phyloP scores from a whole-genome alignment of 1,140 invertebrate genomes.

The Charaxes varanes region DNA sequence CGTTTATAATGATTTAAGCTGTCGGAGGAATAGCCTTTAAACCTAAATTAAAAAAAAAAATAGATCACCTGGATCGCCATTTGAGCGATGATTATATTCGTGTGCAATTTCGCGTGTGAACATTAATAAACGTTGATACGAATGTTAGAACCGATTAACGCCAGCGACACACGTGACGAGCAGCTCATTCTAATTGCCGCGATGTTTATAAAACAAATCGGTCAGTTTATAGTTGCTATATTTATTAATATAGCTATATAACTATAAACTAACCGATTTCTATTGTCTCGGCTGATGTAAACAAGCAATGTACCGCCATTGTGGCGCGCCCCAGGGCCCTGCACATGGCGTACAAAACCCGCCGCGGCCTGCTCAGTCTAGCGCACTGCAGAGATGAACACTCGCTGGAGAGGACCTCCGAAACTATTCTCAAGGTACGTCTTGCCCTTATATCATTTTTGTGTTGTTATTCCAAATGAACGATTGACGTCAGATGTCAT shows the following conservation, averaged over 20 bases:
- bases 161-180: constrained; percentile 13
- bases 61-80: too few relatives aligned
- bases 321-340: constrained; percentile 49
- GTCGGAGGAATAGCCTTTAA: too few relatives aligned
- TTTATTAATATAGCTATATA: too few relatives aligned
- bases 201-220: constrained; percentile 58
- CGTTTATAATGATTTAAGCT: too few relatives aligned
- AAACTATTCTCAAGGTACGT: constrained; percentile 60
- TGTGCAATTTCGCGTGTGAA: too few relatives aligned
- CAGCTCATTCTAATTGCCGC: constrained; percentile 49
- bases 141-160: neutral
- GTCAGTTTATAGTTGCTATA: constrained; percentile 54
- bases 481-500: too few relatives aligned
- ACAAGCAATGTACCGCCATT: constrained; percentile 45
- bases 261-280: too few relatives aligned
- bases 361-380: constrained; percentile 50
- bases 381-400: constrained; percentile 54
- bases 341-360: constrained; percentile 68
- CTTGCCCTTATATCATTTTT: constrained; percentile 7
- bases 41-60: too few relatives aligned
- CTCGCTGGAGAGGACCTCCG: constrained; percentile 44
- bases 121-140: too few relatives aligned
- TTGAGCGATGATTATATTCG: too few relatives aligned
- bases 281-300: constrained; percentile 54
- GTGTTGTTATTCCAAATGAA: too few relatives aligned